Evolutionary conservation across 2,797 vertebrate species (phyloP), one percentile per base, ranked within the genome.

Genomic region (Peromyscus attwateri): DNA sequence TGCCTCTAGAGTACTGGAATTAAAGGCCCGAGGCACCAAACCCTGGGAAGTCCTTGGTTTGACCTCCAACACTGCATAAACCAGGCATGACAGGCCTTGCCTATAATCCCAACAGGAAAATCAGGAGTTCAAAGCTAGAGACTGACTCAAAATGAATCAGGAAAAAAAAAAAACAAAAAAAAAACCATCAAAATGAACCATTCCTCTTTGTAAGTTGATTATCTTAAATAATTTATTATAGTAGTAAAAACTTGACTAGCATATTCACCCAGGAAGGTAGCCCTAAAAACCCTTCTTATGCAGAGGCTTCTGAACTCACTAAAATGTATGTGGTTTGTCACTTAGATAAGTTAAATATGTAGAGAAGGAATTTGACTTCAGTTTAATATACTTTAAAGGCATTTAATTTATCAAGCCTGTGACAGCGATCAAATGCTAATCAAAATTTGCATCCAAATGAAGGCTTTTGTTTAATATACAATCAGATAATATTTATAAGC

Each of bases 401-500:
- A 89, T 92, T 94, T 95, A 95, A 87, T 60, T 31, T 89, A 77
- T 52, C 29, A 89, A 70, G 0, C 71, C n/a, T 89, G 49, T 87
- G 6, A 70, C 85, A 27, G 55, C 4, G 6, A 68, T 1, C 8
- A 82, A n/a, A 43, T 89, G 37, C 6, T 70, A 90, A 96, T 89
- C 23, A 91, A 87, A 93, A 60, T 62, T 89, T 66, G 1, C 55
- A 16, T 95, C 92, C 55, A 29, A 95, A 66, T 92, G 34, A 84
- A 57, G 88, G 37, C 43, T 92, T 46, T 84, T 90, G 4, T 46
- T 55, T 85, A 60, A 91, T n/a, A 96, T 91, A 71, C 3, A 94
- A 88, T 84, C 60, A 94, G 55, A 82, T 57, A 93, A 70, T 88
- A 95, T 87, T 84, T 92, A 6, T 70, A 92, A 73, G 73, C 13